Percentiles rank a stretch among this genome's conserved stretches.
phyloP scores from a whole-genome alignment of 92 coral and sea anemone species.

The Isaurus tuberculatus region DNA sequence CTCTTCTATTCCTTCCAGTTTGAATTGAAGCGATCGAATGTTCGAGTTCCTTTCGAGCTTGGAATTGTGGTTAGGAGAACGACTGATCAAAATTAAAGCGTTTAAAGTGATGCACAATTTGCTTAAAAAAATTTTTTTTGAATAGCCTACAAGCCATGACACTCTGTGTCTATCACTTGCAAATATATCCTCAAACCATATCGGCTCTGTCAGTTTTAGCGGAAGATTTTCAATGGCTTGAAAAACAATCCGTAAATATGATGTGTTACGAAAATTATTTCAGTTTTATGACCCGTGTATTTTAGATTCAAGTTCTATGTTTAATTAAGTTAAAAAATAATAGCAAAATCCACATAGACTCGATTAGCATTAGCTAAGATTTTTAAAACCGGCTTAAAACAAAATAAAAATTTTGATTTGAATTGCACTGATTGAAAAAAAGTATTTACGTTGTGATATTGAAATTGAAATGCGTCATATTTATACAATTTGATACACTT shows the following conservation, averaged over 20 bases:
- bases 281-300: neutral
- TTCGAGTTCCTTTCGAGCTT: neutral
- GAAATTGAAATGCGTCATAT: neutral
- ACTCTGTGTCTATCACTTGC: neutral
- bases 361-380: neutral
- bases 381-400: neutral
- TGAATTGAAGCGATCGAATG: neutral
- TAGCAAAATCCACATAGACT: neutral
- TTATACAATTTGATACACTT: neutral
- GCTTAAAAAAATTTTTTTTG: neutral
- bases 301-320: neutral
- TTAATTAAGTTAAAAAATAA: neutral
- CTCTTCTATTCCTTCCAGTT: neutral
- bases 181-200: neutral
- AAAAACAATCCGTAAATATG: conserved; percentile 23
- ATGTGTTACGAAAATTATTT: neutral
- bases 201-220: conserved; percentile 9
- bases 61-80: neutral
- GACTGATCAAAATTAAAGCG: conserved; percentile 9
- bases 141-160: neutral
- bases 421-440: neutral
- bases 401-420: neutral
- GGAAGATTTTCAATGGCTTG: conserved; percentile 13
- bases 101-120: neutral
- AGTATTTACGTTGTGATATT: neutral